Evolutionary conservation across 2,888 invertebrate genomes (phyloP).

Genomic region (Zygothrica quintamaculata): DNA sequence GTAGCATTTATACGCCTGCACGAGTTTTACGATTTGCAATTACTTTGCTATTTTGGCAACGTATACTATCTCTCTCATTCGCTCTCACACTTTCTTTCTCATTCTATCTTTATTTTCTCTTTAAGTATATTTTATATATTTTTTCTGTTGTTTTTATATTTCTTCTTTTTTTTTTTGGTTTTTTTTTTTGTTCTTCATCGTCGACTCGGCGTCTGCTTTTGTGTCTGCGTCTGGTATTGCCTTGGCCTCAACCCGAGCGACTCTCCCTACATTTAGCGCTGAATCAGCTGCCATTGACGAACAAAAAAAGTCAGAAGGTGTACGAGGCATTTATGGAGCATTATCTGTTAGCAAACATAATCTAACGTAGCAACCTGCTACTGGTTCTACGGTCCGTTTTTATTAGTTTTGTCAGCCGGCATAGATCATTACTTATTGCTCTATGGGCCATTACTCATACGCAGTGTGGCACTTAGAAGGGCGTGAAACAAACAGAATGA

Average conservation of each 20-base stretch:
- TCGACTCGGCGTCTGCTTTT: constrained; percentile 62
- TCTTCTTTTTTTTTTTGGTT: neutral
- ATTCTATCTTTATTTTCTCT: neutral
- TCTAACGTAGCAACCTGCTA: constrained; percentile 33
- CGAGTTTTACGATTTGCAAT: constrained; percentile 71
- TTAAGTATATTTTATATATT: neutral
- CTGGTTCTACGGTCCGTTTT: constrained; percentile 21
- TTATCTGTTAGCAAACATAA: constrained; percentile 48
- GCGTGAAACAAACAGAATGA: constrained; percentile 47
- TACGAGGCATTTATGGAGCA: constrained; percentile 46
- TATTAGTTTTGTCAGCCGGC: constrained; percentile 56
- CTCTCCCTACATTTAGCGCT: constrained; percentile 14
- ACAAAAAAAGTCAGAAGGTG: constrained; percentile 27
- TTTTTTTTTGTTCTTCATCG: constrained; percentile 18
- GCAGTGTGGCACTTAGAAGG: constrained; percentile 63
- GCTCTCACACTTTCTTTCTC: neutral
- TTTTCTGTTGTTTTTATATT: constrained; percentile 13
- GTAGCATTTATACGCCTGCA: constrained; percentile 47
- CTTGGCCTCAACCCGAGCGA: neutral
- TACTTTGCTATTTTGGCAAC: constrained; percentile 78
- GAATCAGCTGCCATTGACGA: constrained; percentile 50
- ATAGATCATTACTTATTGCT: constrained; percentile 58
- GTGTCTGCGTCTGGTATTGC: constrained; percentile 55
- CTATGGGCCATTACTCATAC: constrained; percentile 73
- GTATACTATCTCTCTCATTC: constrained; percentile 27